Conservation (phyloP, 2,113 vertebrate species). For the Antechinus stuartii region DNA sequence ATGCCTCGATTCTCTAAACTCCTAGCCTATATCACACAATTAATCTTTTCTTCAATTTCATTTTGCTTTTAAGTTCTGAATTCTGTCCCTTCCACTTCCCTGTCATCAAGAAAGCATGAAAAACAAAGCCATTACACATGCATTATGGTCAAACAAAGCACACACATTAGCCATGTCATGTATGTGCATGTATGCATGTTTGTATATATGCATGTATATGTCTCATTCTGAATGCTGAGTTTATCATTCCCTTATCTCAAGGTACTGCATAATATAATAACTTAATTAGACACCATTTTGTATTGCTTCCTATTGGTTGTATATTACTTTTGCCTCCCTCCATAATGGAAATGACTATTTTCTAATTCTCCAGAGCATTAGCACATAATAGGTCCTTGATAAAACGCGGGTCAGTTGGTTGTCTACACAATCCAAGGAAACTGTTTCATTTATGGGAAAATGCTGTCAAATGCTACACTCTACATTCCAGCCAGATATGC, state of each 20-base stretch:
- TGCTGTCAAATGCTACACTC: neutral
- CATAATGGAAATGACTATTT: neutral
- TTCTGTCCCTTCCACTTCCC: neutral
- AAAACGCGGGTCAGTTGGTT: neutral
- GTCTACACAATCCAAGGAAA: neutral
- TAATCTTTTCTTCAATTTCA: neutral
- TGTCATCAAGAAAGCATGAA: neutral
- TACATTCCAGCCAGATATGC: neutral
- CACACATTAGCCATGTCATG: neutral
- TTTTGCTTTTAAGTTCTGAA: neutral
- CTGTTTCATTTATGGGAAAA: accelerated
- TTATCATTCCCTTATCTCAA: neutral
- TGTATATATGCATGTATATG: neutral
- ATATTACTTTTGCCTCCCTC: neutral
- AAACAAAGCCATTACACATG: neutral
- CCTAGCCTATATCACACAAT: neutral
- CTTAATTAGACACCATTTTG: neutral
- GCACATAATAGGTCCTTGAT: neutral
- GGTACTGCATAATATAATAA: neutral
- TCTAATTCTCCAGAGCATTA: neutral
- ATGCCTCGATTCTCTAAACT: neutral
- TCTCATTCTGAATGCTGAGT: neutral
- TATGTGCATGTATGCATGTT: neutral
- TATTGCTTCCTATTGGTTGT: neutral
- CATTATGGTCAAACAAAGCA: neutral